Conservation (phyloP, 2,113 vertebrate species). For the Tychaedon coryphoeus region DNA sequence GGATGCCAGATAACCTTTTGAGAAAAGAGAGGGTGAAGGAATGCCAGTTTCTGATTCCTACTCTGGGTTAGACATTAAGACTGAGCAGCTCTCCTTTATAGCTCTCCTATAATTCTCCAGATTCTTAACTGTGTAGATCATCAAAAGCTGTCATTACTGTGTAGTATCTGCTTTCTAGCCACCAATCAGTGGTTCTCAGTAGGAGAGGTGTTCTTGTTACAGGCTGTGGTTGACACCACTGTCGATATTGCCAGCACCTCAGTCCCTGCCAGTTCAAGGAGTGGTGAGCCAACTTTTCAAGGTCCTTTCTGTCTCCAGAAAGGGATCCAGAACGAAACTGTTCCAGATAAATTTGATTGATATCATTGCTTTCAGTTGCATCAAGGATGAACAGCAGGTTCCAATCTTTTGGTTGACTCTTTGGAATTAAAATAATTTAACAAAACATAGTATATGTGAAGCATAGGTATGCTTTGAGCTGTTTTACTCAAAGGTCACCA, state of each 20-base stretch:
- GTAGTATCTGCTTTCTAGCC: background rate
- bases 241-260: fast-evolving
- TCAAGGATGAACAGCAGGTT: background rate
- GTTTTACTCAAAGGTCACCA: background rate
- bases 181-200: background rate
- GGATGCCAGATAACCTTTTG: background rate
- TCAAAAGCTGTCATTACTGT: background rate
- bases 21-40: background rate
- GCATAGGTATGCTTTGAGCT: background rate
- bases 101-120: background rate
- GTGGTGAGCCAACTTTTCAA: background rate
- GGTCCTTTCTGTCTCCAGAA: background rate
- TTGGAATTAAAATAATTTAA: background rate
- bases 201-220: background rate
- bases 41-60: background rate
- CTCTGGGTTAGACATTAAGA: background rate
- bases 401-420: background rate
- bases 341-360: background rate
- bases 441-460: background rate
- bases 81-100: background rate
- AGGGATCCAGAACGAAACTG: background rate
- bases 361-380: background rate
- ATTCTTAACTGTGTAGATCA: background rate
- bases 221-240: background rate
- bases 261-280: background rate